Percentiles rank a stretch among this genome's conserved stretches.
Evolutionary conservation across 1,140 invertebrate genomes (phyloP).

Genomic region (Bicyclus anynana): DNA sequence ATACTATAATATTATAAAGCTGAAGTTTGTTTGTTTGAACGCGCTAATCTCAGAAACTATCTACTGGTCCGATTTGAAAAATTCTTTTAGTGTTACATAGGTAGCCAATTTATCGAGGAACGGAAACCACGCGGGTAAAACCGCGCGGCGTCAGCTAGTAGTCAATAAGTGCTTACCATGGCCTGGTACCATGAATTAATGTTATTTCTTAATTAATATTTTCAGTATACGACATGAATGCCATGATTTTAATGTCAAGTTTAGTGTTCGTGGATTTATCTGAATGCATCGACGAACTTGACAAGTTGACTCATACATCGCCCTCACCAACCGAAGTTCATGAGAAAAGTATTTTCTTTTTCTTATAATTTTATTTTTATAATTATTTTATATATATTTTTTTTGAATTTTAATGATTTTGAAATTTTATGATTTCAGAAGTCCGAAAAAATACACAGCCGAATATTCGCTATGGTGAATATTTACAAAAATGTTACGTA

Average conservation of each 20-base stretch:
- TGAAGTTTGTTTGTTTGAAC: too few species aligned
- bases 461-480: constrained; percentile 47
- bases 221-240: constrained; percentile 60
- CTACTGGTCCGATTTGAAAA: too few species aligned
- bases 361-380: not conserved
- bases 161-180: too few species aligned
- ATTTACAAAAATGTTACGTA: constrained; percentile 49
- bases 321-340: constrained; percentile 17
- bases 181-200: too few species aligned
- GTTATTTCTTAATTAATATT: too few species aligned
- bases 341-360: constrained; percentile 34
- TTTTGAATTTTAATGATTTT: not conserved
- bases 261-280: constrained; percentile 59
- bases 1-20: too few species aligned
- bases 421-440: constrained; percentile 35
- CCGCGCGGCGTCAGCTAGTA: too few species aligned
- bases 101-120: too few species aligned
- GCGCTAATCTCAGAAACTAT: too few species aligned
- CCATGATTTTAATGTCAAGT: constrained; percentile 59
- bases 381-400: too few species aligned
- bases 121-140: too few species aligned
- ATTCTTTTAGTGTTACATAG: too few species aligned
- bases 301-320: constrained; percentile 38
- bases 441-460: constrained; percentile 42
- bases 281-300: constrained; percentile 49